Conservation (phyloP, 1,140 invertebrate genomes). For the Fopius arisanus region DNA sequence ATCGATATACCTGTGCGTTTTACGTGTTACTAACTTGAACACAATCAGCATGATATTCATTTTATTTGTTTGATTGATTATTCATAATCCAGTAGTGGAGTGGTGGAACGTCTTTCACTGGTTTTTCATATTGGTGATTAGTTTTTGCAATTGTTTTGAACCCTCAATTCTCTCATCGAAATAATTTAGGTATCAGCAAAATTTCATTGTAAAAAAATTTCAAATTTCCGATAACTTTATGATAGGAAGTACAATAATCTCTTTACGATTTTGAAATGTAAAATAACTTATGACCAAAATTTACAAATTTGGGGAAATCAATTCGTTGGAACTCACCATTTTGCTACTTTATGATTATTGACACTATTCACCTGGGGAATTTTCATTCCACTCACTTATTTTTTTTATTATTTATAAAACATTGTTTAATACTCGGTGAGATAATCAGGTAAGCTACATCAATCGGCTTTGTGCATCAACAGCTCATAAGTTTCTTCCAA, state of each 20-base stretch:
- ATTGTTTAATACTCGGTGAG: background rate
- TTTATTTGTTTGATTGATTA: background rate
- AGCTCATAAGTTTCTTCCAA: constrained; percentile 14
- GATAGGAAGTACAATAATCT: no score
- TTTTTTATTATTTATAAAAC: background rate
- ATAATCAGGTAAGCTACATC: constrained; percentile 1
- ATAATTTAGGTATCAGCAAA: background rate
- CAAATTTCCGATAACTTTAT: no score
- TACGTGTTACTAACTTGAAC: background rate
- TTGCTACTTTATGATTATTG: background rate
- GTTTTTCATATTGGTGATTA: no score
- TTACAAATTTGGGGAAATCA: background rate
- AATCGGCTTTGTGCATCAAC: constrained; percentile 16
- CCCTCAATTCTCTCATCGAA: no score
- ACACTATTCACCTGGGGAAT: background rate
- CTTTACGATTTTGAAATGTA: no score
- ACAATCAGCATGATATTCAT: constrained; percentile 4
- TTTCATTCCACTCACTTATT: background rate
- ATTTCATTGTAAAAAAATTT: background rate
- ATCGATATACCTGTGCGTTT: background rate
- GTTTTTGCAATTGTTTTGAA: no score
- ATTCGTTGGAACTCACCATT: background rate
- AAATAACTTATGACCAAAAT: no score
- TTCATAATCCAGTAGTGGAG: background rate
- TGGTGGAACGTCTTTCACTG: background rate